These are phyloP conservation scores for Poeciliopsis turrubarensis DNA, from an alignment of 2,113 vertebrate species.

Conservation along the genomic window DNA sequence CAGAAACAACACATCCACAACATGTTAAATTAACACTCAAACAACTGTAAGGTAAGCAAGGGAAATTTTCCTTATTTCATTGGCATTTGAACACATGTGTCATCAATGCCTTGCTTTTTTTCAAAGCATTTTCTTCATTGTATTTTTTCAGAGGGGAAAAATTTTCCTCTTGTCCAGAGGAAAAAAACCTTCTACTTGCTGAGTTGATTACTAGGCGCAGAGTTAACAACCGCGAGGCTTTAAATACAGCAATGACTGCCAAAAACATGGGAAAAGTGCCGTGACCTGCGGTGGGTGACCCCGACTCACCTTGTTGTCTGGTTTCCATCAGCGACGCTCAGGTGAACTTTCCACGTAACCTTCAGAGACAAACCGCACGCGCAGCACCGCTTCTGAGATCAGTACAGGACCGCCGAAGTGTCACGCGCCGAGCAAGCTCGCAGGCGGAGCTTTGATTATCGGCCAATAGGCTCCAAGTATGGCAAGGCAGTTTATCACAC, in stretches of 20 bases:
- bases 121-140: neutral
- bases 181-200: neutral
- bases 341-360: conserved; percentile 22
- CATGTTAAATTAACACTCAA: neutral
- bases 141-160: no score
- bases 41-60: neutral
- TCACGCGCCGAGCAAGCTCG: conserved; percentile 49
- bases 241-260: neutral
- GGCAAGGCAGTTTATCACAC: neutral
- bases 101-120: neutral
- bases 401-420: conserved; percentile 13
- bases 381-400: conserved; percentile 17
- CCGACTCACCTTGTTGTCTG: conserved; percentile 77
- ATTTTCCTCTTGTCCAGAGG: no score
- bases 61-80: neutral
- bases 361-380: conserved; percentile 25
- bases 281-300: neutral
- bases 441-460: conserved; percentile 55
- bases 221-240: neutral
- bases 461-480: conserved; percentile 36
- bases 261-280: neutral
- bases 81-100: neutral
- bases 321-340: conserved; percentile 71
- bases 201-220: neutral
- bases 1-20: neutral